Conservation (phyloP, 2,113 vertebrate species). For the Theristicus caerulescens region DNA sequence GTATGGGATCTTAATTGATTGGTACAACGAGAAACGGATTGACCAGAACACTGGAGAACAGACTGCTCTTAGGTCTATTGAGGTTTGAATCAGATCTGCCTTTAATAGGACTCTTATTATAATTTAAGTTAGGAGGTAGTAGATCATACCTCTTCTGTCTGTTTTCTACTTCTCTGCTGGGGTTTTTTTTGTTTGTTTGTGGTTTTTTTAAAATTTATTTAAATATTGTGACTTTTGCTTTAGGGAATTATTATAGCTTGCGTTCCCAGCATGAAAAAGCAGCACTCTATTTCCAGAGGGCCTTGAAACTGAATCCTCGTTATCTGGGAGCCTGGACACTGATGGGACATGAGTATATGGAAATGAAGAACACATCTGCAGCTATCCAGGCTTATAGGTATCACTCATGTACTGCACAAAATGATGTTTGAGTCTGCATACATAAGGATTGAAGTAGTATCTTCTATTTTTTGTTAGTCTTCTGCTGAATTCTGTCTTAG, state of each 20-base stretch:
- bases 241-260: slow-evolving; percentile 97
- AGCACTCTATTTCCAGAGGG: slow-evolving; percentile 97
- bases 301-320: slow-evolving; percentile 95
- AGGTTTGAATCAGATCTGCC: not conserved
- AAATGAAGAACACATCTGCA: slow-evolving; percentile 99
- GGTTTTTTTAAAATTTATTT: not conserved
- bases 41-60: not conserved
- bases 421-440: not conserved
- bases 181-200: not conserved
- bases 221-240: slow-evolving; percentile 32
- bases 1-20: not conserved
- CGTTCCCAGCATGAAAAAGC: slow-evolving; percentile 98
- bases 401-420: not conserved
- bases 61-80: not conserved
- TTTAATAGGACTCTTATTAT: not conserved
- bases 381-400: slow-evolving; percentile 97
- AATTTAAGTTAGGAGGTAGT: not conserved
- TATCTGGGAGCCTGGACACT: slow-evolving; percentile 98
- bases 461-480: not conserved
- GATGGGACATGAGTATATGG: slow-evolving; percentile 99
- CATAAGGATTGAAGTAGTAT: not conserved
- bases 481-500: not conserved
- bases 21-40: not conserved
- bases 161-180: not conserved
- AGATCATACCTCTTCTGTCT: not conserved